Percentiles rank a stretch among this genome's conserved stretches.
These are phyloP conservation scores for Prenolepis imparis DNA, from an alignment of 2,888 invertebrate genomes.

Conservation along the genomic window DNA sequence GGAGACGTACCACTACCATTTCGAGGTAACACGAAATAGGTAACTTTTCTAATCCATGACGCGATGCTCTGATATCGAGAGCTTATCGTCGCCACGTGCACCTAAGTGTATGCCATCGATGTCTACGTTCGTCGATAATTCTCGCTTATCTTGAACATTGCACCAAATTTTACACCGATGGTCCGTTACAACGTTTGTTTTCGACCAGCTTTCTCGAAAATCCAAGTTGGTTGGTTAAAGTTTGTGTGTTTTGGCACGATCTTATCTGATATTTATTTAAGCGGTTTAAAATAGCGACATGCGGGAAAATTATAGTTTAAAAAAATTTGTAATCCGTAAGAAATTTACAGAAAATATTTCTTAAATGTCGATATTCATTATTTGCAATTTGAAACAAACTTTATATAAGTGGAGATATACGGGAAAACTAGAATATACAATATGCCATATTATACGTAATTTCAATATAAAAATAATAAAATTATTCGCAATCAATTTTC, in stretches of 20 bases:
- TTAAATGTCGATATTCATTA: neutral
- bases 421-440: neutral
- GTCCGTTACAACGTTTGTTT: conserved; percentile 48
- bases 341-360: neutral
- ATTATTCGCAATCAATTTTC: neutral
- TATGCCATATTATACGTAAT: neutral
- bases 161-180: conserved; percentile 53
- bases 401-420: neutral
- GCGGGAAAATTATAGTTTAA: neutral
- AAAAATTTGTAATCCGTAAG: neutral
- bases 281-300: neutral
- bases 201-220: conserved; percentile 40
- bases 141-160: conserved; percentile 70
- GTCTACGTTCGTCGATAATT: conserved; percentile 65
- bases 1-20: conserved; percentile 42
- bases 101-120: conserved; percentile 26
- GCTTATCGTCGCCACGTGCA: conserved; percentile 49
- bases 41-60: conserved; percentile 66
- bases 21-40: conserved; percentile 47
- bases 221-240: conserved; percentile 33
- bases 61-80: conserved; percentile 62
- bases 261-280: conserved; percentile 20
- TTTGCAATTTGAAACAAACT: neutral
- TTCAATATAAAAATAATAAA: neutral
- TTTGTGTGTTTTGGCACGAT: conserved; percentile 2